Evolutionary conservation across 2,888 invertebrate species (phyloP).

Genomic region (Lepidonotus clava): DNA sequence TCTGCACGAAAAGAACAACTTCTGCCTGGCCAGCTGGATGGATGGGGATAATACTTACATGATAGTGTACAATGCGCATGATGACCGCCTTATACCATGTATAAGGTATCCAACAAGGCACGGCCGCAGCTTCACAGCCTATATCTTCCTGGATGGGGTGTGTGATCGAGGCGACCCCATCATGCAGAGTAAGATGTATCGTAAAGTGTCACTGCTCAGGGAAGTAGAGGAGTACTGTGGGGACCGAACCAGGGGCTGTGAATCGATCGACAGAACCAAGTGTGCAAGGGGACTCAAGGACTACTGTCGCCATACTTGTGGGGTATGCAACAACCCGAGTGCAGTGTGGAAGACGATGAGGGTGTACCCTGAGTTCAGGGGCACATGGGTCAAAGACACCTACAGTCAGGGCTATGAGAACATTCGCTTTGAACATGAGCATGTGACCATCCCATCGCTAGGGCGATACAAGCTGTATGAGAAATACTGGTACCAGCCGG

Average conservation of each 20-base stretch:
- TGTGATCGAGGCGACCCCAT: conserved; percentile 2
- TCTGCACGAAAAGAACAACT: conserved; percentile 11
- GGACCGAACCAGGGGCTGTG: background rate
- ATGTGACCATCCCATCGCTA: conserved; percentile 10
- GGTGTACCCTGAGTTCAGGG: conserved; percentile 35
- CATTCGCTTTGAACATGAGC: background rate
- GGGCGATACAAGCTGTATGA: conserved; percentile 24
- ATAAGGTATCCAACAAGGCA: conserved; percentile 17
- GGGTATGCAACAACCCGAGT: conserved; percentile 30
- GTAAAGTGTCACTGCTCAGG: background rate
- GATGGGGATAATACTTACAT: conserved; percentile 22
- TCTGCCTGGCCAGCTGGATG: conserved; percentile 37
- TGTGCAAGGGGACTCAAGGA: conserved; percentile 5
- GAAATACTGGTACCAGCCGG: conserved; percentile 36
- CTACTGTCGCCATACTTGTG: conserved; percentile 33
- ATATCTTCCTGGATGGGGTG: conserved; percentile 37
- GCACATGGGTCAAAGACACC: conserved; percentile 26
- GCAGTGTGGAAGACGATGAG: conserved; percentile 1
- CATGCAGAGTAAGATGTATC: background rate
- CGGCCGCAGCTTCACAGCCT: conserved; percentile 11
- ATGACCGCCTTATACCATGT: conserved; percentile 11
- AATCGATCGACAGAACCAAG: background rate
- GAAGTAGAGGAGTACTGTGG: conserved; percentile 22
- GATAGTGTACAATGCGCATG: conserved; percentile 1
- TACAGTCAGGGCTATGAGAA: conserved; percentile 22